Evolutionary conservation across 2,797 vertebrate genomes (phyloP), one percentile per base, ranked within the genome.

Genomic region (Premnoplex brunnescens): DNA sequence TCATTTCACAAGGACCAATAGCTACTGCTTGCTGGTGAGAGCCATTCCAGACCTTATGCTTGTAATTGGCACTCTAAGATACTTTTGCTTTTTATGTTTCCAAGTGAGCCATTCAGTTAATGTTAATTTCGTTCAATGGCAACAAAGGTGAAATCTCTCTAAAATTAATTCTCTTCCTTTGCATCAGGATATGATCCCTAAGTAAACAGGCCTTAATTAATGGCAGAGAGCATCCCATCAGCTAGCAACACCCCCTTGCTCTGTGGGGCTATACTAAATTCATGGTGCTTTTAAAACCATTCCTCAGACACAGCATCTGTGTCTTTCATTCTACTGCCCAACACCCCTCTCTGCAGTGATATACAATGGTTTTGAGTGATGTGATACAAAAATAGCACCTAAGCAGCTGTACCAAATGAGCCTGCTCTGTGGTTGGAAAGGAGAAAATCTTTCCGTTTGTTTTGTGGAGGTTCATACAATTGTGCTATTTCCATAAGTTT

Each of bases 341-440:
- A 66, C 91, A 94, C 95, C 96, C 54, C 88, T 93, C 95, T 97
- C 94, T 95, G 97, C 97, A 96, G 96, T 66, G 75, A 98, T 95
- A 96, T 3, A 16, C 95, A 93, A 86, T 91, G 95, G 91, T 95
- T 97, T 92, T 95, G 94, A 97, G 91, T 26, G 37, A 84, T 95
- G 84, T 60, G 89, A 76, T 97, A 96, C 93, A 97, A 97, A 98
- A 98, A 98, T 96, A 97, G 94, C 95, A 82, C 96, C 86, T 89
- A 72, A 96, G 91, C 93, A 96, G 92, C 89, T 89, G 87, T 59
- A 79, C 85, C 83, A 32, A 95, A 97, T 43, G 16, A 97, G 86
- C 91, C 89, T 86, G 77, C 91, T 71, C 36, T 87, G 85, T 66
- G 12, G 24, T 82, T 28, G 66, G 66, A 81, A 87, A 78, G 49